These are phyloP conservation scores for Typhlichthys subterraneus DNA, from an alignment of 2,797 vertebrate species.

Conservation along the genomic window DNA sequence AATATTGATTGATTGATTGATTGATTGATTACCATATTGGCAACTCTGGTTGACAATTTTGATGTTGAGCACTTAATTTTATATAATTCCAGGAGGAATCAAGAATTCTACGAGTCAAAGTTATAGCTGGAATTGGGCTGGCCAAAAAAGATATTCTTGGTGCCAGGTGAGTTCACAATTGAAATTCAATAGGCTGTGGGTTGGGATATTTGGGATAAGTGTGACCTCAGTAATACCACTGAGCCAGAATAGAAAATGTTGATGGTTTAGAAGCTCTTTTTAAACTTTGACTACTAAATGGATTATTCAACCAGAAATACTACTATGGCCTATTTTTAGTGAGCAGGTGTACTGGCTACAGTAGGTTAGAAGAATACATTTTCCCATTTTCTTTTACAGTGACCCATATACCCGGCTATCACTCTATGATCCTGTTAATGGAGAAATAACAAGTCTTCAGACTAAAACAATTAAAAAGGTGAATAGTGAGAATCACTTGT, in stretches of 20 bases:
- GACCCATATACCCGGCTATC: slow-evolving; percentile 94
- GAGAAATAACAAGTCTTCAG: slow-evolving; percentile 87
- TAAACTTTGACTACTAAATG: too few relatives aligned
- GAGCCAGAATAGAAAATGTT: too few relatives aligned
- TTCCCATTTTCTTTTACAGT: slow-evolving; percentile 69
- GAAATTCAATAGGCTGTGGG: background rate
- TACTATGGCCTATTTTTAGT: too few relatives aligned
- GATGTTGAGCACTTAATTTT: background rate
- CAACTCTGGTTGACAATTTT: background rate
- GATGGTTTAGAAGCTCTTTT: too few relatives aligned
- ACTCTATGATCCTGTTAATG: slow-evolving; percentile 86
- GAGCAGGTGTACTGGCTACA: too few relatives aligned
- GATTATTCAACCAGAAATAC: too few relatives aligned
- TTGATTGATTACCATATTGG: too few relatives aligned
- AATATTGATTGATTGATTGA: too few relatives aligned
- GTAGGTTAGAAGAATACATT: too few relatives aligned
- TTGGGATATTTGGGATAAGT: too few relatives aligned
- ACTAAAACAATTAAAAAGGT: slow-evolving; percentile 96
- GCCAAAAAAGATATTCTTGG: slow-evolving; percentile 97
- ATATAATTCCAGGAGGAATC: slow-evolving; percentile 79
- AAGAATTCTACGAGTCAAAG: slow-evolving; percentile 87
- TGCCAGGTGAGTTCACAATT: slow-evolving; percentile 84
- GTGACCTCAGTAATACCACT: too few relatives aligned
- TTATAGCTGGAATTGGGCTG: slow-evolving; percentile 89
- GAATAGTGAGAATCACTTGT: background rate